Percentiles rank a stretch among this genome's conserved stretches.
Evolutionary conservation across 2,113 vertebrate species (phyloP).

Genomic region (Clarias batrachus): DNA sequence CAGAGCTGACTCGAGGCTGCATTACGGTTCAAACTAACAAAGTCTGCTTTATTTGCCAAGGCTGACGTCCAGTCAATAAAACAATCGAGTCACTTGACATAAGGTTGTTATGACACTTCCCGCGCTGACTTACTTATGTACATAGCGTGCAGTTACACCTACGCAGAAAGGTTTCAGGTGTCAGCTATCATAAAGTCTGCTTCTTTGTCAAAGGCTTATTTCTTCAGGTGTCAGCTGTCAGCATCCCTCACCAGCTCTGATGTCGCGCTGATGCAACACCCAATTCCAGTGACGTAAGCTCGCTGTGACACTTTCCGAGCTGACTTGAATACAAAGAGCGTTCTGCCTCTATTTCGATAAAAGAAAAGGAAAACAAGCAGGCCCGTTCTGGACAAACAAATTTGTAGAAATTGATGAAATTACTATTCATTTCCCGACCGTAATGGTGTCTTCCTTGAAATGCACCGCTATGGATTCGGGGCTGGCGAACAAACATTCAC

Average conservation of each 20-base stretch:
- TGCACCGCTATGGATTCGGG: neutral
- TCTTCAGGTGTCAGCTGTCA: neutral
- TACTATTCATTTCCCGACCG: neutral
- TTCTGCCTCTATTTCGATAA: neutral
- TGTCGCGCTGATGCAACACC: neutral
- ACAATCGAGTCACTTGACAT: neutral
- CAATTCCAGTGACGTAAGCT: neutral
- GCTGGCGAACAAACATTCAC: neutral
- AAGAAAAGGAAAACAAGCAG: neutral
- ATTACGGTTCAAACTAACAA: no score
- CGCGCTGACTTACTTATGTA: neutral
- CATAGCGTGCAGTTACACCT: neutral
- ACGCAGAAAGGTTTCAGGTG: neutral
- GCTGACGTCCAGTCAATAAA: neutral
- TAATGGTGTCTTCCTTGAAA: neutral
- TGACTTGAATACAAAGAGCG: neutral
- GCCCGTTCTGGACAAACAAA: neutral
- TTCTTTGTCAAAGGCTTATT: neutral
- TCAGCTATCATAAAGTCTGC: neutral
- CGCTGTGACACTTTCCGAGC: neutral
- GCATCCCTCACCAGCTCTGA: neutral
- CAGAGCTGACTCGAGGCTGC: no score
- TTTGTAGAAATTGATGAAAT: neutral
- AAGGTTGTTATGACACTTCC: neutral
- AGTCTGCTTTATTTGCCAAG: no score